Evolutionary conservation across 2,888 invertebrate genomes (phyloP).

Genomic region (Aromia moschata): DNA sequence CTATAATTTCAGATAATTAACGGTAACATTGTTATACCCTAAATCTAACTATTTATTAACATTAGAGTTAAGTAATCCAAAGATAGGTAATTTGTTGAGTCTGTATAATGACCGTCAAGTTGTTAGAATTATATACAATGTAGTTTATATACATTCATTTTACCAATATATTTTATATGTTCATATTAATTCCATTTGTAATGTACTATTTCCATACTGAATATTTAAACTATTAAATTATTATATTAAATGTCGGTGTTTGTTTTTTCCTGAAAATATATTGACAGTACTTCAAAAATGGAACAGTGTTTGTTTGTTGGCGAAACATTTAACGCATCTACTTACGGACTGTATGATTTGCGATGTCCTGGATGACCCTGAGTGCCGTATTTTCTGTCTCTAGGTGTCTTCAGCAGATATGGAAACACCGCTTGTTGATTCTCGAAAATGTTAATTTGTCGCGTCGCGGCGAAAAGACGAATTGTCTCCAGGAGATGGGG

Average conservation of each 20-base stretch:
- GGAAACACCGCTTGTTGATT: no score
- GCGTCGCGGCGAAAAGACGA: no score
- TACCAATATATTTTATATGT: slow-evolving; percentile 49
- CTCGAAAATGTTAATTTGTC: no score
- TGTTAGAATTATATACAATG: slow-evolving; percentile 44
- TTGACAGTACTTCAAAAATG: no score
- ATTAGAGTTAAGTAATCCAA: slow-evolving; percentile 38
- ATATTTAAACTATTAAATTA: slow-evolving; percentile 35
- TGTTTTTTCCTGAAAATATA: no score
- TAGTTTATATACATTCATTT: slow-evolving; percentile 47
- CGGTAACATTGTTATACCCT: slow-evolving; percentile 27
- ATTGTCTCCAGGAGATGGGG: no score
- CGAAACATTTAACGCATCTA: no score
- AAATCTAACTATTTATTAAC: slow-evolving; percentile 41
- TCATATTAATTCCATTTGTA: slow-evolving; percentile 42
- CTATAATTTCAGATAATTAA: slow-evolving; percentile 14
- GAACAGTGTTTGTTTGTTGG: no score
- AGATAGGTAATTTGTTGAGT: slow-evolving; percentile 37
- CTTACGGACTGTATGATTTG: no score
- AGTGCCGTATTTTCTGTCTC: no score
- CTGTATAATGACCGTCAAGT: slow-evolving; percentile 30
- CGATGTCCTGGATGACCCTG: no score
- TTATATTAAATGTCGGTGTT: slow-evolving; percentile 15
- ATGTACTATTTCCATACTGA: slow-evolving; percentile 33
- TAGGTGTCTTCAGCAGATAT: no score